Percentiles rank a stretch among this genome's conserved stretches.
phyloP scores from a whole-genome alignment of 2,797 vertebrate genomes.

The Benthosema pterotum region DNA sequence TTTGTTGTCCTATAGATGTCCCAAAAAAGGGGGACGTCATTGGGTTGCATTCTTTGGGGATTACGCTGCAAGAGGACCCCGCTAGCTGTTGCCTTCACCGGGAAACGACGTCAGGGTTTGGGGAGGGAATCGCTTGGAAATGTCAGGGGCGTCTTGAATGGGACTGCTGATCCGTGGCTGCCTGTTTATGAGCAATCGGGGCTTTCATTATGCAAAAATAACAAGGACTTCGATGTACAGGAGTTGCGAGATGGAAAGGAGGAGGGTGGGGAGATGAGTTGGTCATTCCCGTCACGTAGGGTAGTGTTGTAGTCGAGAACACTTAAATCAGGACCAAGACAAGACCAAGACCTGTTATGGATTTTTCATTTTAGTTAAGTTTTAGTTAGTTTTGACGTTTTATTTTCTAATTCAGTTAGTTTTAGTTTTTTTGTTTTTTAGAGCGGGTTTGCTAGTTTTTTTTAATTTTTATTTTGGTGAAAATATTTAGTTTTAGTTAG shows the following conservation, averaged over 20 bases:
- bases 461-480: too few relatives aligned
- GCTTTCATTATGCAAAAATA: conserved; percentile 38
- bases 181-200: conserved; percentile 45
- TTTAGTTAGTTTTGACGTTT: too few relatives aligned
- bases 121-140: conserved; percentile 47
- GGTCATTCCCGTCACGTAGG: conserved; percentile 14
- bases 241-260: neutral
- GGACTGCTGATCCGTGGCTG: conserved; percentile 23
- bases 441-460: too few relatives aligned
- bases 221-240: conserved; percentile 5
- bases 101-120: too few relatives aligned
- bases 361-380: too few relatives aligned
- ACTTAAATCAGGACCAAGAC: too few relatives aligned
- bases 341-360: too few relatives aligned
- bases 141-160: conserved; percentile 42
- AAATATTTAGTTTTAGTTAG: too few relatives aligned
- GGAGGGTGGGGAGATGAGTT: neutral
- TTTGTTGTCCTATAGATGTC: conserved; percentile 38
- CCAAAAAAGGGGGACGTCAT: conserved; percentile 42
- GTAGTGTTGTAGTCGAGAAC: too few relatives aligned
- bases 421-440: too few relatives aligned
- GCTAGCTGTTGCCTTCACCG: conserved; percentile 21
- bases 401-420: too few relatives aligned
- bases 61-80: conserved; percentile 63
- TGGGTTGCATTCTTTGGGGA: conserved; percentile 61